Percentiles rank a stretch among this genome's conserved stretches.
Conservation (phyloP, 2,113 vertebrate genomes). For the Setophaga petechia region DNA sequence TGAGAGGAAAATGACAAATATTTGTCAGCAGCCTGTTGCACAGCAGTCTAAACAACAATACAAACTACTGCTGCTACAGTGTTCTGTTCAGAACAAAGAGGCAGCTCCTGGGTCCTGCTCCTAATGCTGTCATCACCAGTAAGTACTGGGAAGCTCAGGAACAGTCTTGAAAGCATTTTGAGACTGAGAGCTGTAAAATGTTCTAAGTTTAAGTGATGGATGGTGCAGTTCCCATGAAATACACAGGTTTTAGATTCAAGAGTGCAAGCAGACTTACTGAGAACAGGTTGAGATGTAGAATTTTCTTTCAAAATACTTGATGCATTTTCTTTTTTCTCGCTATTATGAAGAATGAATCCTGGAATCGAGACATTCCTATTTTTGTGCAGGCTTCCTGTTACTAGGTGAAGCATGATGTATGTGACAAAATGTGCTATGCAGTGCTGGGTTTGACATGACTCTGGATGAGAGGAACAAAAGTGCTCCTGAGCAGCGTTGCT, state of each 20-base stretch:
- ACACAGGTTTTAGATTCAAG: not conserved
- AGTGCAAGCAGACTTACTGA: not conserved
- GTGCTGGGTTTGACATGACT: not conserved
- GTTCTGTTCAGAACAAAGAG: not conserved
- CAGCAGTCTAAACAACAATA: not conserved
- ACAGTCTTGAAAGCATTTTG: not conserved
- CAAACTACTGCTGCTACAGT: not conserved
- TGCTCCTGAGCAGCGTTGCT: not conserved
- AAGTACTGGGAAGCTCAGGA: not conserved
- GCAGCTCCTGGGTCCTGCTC: not conserved
- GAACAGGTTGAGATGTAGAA: not conserved
- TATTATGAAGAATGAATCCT: not conserved
- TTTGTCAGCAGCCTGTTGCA: slow-evolving; percentile 3
- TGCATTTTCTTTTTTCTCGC: not conserved
- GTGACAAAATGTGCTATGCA: not conserved
- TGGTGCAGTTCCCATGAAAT: not conserved
- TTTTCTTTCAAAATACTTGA: not conserved
- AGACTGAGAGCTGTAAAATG: not conserved
- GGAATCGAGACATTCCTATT: not conserved
- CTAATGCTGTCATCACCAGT: fast-evolving
- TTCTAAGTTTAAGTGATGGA: not conserved
- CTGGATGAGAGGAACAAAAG: not conserved
- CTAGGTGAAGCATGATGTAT: not conserved
- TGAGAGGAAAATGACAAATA: not conserved
- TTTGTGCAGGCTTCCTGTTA: not conserved